phyloP scores from a whole-genome alignment of 2,888 invertebrate species.

The Leucoptera coffeella region DNA sequence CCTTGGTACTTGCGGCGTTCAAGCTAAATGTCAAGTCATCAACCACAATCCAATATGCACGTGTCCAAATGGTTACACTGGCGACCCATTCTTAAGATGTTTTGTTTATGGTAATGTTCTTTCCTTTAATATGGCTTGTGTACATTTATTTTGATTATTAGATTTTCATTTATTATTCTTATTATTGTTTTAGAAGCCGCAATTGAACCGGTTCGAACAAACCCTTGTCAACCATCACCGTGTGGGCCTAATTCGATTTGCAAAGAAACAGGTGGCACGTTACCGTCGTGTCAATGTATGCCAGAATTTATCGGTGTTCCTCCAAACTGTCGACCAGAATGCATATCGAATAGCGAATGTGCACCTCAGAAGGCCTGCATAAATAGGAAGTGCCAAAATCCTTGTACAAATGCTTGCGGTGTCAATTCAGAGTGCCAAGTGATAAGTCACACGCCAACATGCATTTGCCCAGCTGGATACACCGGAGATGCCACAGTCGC shows the following conservation, averaged over 20 bases:
- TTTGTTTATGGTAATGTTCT: too few relatives aligned
- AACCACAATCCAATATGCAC: slow-evolving; percentile 71
- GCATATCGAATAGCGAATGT: slow-evolving; percentile 67
- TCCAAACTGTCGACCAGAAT: slow-evolving; percentile 69
- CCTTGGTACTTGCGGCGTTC: slow-evolving; percentile 71
- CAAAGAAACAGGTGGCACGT: slow-evolving; percentile 41
- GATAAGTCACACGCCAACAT: slow-evolving; percentile 67
- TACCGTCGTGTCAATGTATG: slow-evolving; percentile 66
- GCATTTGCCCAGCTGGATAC: slow-evolving; percentile 62
- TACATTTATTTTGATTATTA: not conserved
- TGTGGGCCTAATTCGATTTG: slow-evolving; percentile 71
- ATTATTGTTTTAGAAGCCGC: slow-evolving; percentile 16
- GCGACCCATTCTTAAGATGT: slow-evolving; percentile 63
- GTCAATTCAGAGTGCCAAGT: slow-evolving; percentile 68
- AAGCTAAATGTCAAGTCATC: slow-evolving; percentile 67
- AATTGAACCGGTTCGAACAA: slow-evolving; percentile 17
- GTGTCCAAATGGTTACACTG: slow-evolving; percentile 58
- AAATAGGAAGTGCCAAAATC: slow-evolving; percentile 71
- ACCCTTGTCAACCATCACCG: slow-evolving; percentile 70
- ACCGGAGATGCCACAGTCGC: slow-evolving; percentile 70
- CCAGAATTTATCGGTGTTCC: slow-evolving; percentile 62
- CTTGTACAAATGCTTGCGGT: slow-evolving; percentile 70
- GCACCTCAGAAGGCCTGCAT: slow-evolving; percentile 62
- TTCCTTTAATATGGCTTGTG: too few relatives aligned
- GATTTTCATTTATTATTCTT: not conserved